Evolutionary conservation across 2,797 vertebrate genomes (phyloP), one percentile per base, ranked within the genome.

Genomic region (Xenentodon cancila): DNA sequence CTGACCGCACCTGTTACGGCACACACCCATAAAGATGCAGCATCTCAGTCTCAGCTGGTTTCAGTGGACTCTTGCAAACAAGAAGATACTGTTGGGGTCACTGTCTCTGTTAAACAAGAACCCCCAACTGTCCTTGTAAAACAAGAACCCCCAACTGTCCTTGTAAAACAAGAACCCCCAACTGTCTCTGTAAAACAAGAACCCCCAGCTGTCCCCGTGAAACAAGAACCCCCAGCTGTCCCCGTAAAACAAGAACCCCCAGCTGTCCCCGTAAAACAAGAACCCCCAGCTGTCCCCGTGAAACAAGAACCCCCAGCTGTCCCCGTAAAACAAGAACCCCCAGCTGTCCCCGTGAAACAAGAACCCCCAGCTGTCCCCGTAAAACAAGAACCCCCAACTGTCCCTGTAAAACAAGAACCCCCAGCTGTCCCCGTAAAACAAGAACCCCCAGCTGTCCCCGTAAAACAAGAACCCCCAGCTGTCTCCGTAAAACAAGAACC

Each of bases 151-250:
- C 88, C 88, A 0, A n/a, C n/a, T n/a, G n/a, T n/a, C n/a, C n/a
- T n/a, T n/a, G n/a, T 85, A 7, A 92, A 92, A 78, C 82, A 82
- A 57, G 92, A 93, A 21, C 69, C 63, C 4, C 88, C 88, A 0
- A n/a, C n/a, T n/a, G n/a, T n/a, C n/a, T n/a, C n/a, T n/a, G n/a
- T 85, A 7, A 92, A 92, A 78, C 82, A 82, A 57, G 92, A 93
- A 21, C 69, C 63, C 4, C 88, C 88, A 0, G 91, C n/a, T n/a
- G n/a, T n/a, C n/a, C n/a, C n/a, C n/a, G n/a, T 85, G 6, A 92
- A 92, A 78, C 82, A 82, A 57, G 92, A 93, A 21, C 69, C 63
- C 4, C 88, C 88, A 0, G 91, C n/a, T n/a, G n/a, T n/a, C n/a
- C n/a, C n/a, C n/a, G n/a, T 85, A 7, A 92, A 92, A 78, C 82